Evolutionary conservation across 1,140 invertebrate genomes (phyloP), one percentile per base, ranked within the genome.

Genomic region (Drosophila quadrilineata): DNA sequence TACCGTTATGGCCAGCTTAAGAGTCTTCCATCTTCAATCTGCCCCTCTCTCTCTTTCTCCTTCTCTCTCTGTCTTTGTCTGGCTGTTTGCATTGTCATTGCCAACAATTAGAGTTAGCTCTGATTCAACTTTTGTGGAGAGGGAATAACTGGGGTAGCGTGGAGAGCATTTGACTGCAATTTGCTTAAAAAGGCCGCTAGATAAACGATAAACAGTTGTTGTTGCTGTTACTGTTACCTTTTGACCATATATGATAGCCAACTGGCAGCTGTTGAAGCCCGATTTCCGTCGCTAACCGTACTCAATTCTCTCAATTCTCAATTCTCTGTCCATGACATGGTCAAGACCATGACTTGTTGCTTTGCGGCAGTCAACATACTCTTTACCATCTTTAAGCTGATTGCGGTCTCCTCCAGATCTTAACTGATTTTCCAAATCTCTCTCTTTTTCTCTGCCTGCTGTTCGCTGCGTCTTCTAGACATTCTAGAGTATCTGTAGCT

Each of bases 21-120:
- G 53, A 49, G 57, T 24, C 28, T 9, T 41, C 49, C 43, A 45
- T 67, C 40, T 67, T 60, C 56, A 66, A 52, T 66, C 59, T 35
- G 29, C 29, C 4, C 17, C 26, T 38, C 14, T 28, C 9, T 12
- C 6, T 53, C 29, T 16, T 3, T 12, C 0, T 28, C 8, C 14
- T 10, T 16, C 22, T 2, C 14, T 53, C 28, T 28, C n/a, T 43
- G 5, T 6, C n/a, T 3, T n/a, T 28, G n/a, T 33, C 24, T 14
- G 9, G 16, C 58, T 59, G 50, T 84, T 68, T 85, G 79, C 69
- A 85, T 84, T 85, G 73, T 84, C 77, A 85, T 85, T 68, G 71
- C 43, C 41, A 41, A 84, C 76, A 80, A 80, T 84, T 80, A 84
- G 68, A 69, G 58, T 35, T 38, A 52, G 12, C 21, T 45, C 31